Conservation (phyloP, 2,888 invertebrate genomes). For the Yponomeuta evonymella region DNA sequence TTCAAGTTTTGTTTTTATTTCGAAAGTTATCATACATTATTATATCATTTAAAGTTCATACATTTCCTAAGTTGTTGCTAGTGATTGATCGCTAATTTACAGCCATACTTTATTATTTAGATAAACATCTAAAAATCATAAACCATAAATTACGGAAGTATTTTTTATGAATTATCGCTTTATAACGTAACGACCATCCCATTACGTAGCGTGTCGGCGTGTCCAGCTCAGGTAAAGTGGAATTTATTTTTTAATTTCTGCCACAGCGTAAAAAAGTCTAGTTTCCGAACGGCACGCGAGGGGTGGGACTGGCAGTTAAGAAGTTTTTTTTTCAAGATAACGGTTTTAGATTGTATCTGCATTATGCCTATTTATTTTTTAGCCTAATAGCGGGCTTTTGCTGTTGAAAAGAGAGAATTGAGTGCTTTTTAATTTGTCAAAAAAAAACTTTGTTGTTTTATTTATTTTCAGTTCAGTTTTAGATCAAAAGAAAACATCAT, state of each 20-base stretch:
- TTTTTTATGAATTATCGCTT: conserved; percentile 11
- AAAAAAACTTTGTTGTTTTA: background rate
- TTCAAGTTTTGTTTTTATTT: too few relatives aligned
- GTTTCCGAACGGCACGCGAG: conserved; percentile 10
- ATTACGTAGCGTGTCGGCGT: conserved; percentile 6
- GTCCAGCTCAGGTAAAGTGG: background rate
- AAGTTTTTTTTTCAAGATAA: background rate
- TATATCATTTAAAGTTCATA: background rate
- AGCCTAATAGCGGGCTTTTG: background rate
- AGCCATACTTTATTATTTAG: background rate
- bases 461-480: background rate
- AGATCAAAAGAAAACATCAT: background rate
- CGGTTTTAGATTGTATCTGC: conserved; percentile 10
- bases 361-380: conserved; percentile 13
- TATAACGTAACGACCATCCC: conserved; percentile 7
- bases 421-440: conserved; percentile 10
- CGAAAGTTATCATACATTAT: too few relatives aligned
- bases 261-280: background rate
- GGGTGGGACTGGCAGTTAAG: background rate
- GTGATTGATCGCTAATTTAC: background rate
- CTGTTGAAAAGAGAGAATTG: background rate
- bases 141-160: background rate
- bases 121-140: background rate
- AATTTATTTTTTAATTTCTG: conserved; percentile 2
- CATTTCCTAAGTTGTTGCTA: background rate